Percentiles rank a stretch among this genome's conserved stretches.
phyloP scores from a whole-genome alignment of 2,797 vertebrate species.

The Smutsia temminckii region DNA sequence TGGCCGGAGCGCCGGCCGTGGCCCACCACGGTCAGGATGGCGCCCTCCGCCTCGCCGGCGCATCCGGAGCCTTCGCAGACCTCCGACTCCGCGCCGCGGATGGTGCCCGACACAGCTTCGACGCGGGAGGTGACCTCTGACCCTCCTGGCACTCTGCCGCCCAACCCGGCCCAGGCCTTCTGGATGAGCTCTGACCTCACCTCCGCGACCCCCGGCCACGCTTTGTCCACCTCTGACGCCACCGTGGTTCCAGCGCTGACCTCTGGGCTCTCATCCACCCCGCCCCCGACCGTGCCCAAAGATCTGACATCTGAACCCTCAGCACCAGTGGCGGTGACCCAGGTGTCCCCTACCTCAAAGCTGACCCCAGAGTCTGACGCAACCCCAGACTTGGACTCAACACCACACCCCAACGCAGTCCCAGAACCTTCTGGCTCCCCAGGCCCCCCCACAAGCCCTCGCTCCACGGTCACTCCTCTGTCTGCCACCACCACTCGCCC shows the following conservation, averaged over 20 bases:
- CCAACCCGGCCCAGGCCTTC: neutral
- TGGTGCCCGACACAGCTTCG: neutral
- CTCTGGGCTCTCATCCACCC: neutral
- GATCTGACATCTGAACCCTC: constrained; percentile 36
- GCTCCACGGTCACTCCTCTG: accelerated
- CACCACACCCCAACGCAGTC: neutral
- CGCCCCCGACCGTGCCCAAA: neutral
- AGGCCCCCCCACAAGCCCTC: neutral
- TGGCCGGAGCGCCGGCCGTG: neutral
- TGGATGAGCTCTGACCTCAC: neutral
- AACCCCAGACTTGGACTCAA: neutral
- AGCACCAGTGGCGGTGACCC: accelerated
- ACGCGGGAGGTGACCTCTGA: neutral
- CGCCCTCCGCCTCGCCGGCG: neutral
- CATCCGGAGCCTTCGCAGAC: neutral
- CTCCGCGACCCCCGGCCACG: neutral
- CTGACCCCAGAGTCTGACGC: neutral
- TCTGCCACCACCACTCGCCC: neutral
- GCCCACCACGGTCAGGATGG: neutral
- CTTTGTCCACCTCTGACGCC: neutral
- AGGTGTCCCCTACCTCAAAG: neutral
- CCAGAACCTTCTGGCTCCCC: neutral
- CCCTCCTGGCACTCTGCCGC: neutral
- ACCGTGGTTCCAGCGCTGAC: neutral
- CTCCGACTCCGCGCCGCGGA: neutral